Evolutionary conservation across 2,113 vertebrate species (phyloP), one percentile per base, ranked within the genome.

Genomic region (Brienomyrus brachyistius): DNA sequence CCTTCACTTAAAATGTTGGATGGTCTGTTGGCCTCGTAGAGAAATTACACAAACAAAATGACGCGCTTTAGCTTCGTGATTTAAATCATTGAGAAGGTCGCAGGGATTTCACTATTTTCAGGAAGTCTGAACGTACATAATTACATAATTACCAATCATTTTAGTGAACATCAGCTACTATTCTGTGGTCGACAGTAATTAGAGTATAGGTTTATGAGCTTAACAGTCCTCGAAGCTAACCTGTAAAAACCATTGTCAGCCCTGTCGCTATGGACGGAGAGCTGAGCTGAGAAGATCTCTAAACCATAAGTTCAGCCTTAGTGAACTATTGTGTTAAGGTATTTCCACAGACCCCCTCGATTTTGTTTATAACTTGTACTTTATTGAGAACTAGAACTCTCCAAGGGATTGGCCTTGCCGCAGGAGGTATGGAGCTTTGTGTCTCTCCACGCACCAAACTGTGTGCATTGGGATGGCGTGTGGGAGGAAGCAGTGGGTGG

Each of bases 401-500:
- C 62, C 2, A 11, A 27, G n/a, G 62, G 9, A 77, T 40, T 7
- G 13, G 31, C 9, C 66, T 35, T 11, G 27, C 31, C 4, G 35
- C 70, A 77, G 74, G 74, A 80, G 74, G 74, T 80, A 40, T 43
- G 11, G 15, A 17, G 35, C 35, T 43, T 40, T 19, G 35, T 13
- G 70, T 40, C 11, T 80, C 35, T 80, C 74, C n/a, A 19, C 47
- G 31, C n/a, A 48, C 13, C 23, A 5, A 13, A 27, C 50, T 52
- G 7, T 87, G 85, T 48, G 48, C 10, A 9, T n/a, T 87, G 74
- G 56, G 82, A 66, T 86, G 10, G 40, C 27, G 89, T 74, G 90
- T 89, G 87, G 83, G 91, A 94, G 96, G 95, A 96, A 93, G 95
- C 96, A 95, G 80, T 88, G 91, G 90, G 86, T 23, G 5, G 13